Conservation (phyloP, 2,888 invertebrate genomes). For the Sesia bembeciformis region DNA sequence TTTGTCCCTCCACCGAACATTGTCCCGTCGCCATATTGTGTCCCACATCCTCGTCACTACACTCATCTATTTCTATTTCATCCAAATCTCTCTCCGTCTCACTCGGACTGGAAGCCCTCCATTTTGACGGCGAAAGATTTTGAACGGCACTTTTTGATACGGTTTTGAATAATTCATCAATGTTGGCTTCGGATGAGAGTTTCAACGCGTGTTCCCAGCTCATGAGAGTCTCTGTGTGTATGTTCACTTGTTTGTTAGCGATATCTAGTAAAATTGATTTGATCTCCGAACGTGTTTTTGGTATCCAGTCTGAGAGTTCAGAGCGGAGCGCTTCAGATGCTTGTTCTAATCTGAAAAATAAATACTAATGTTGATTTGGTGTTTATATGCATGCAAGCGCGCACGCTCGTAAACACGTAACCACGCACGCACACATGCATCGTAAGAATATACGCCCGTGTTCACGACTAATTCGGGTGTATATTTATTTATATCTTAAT, state of each 20-base stretch:
- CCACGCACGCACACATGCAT: too few species aligned
- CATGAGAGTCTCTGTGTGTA: conserved; percentile 30
- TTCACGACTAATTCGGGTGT: too few species aligned
- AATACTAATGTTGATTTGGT: too few species aligned
- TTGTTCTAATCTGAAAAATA: conserved; percentile 47
- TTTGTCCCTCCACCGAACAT: not conserved
- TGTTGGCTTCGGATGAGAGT: conserved; percentile 34
- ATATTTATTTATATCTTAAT: too few species aligned
- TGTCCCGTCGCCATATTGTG: conserved; percentile 6
- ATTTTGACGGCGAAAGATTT: conserved; percentile 47
- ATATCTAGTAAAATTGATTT: conserved; percentile 42
- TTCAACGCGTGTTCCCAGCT: conserved; percentile 53
- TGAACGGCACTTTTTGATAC: conserved; percentile 55
- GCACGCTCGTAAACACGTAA: too few species aligned
- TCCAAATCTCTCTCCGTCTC: conserved; percentile 41
- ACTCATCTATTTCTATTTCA: conserved; percentile 24
- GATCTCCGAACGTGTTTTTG: conserved; percentile 46
- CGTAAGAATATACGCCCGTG: too few species aligned
- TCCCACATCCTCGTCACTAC: conserved; percentile 20
- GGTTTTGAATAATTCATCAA: conserved; percentile 49
- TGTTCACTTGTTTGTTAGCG: conserved; percentile 40
- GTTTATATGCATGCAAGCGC: too few species aligned
- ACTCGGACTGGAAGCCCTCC: conserved; percentile 26
- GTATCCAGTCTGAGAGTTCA: conserved; percentile 54
- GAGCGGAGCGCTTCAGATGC: conserved; percentile 53